phyloP scores from a whole-genome alignment of 1,140 invertebrate species.

The Tetragonula clypearis region DNA sequence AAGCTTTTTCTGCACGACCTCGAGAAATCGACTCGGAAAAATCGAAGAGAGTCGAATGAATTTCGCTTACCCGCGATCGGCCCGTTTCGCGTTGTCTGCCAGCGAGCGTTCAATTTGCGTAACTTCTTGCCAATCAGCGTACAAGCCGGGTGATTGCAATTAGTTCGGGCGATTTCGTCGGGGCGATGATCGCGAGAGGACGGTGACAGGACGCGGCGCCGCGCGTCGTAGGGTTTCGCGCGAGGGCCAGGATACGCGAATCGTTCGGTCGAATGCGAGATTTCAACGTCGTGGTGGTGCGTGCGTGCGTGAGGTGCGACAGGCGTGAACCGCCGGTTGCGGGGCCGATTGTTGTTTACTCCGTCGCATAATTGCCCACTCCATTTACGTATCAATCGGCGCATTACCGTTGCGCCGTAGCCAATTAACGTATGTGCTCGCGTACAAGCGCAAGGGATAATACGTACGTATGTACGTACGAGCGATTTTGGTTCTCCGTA shows the following conservation, averaged over 20 bases:
- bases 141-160: conserved; percentile 37
- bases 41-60: too few species aligned
- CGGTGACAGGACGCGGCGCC: not conserved
- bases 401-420: conserved; percentile 69
- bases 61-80: too few species aligned
- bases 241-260: not conserved
- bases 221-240: conserved; percentile 19
- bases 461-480: not conserved
- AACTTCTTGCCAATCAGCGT: conserved; percentile 42
- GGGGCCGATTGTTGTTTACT: conserved; percentile 67
- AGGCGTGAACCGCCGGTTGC: conserved; percentile 29
- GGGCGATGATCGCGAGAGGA: not conserved
- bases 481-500: not conserved
- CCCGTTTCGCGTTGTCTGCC: too few species aligned
- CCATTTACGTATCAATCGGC: conserved; percentile 76
- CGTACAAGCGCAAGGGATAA: conserved; percentile 34
- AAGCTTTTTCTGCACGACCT: too few species aligned
- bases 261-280: conserved; percentile 17
- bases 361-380: conserved; percentile 72
- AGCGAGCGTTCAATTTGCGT: not conserved
- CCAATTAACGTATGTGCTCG: conserved; percentile 67
- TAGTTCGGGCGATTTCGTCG: conserved; percentile 18
- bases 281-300: conserved; percentile 33
- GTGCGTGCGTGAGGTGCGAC: conserved; percentile 23
- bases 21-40: too few species aligned